Percentiles rank a stretch among this genome's conserved stretches.
Evolutionary conservation across 2,797 vertebrate species (phyloP).

Genomic region (Morelia viridis): DNA sequence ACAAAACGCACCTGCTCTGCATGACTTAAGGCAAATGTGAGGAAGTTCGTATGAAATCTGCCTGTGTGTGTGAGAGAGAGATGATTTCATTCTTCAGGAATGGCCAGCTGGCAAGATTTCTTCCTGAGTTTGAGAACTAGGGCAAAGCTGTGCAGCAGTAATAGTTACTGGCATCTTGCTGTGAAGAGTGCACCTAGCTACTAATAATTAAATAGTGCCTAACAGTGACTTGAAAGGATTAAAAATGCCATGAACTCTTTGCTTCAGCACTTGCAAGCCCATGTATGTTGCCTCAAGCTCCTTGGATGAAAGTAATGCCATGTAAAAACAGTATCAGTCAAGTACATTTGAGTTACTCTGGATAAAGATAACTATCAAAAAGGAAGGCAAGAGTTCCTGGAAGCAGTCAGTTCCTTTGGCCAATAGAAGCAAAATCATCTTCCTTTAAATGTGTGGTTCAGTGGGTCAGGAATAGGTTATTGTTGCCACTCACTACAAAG

Average conservation of each 20-base stretch:
- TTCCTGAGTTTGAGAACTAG: constrained; percentile 73
- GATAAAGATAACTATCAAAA: background rate
- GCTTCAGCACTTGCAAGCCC: constrained; percentile 1
- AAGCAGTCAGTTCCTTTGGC: background rate
- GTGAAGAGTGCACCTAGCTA: constrained; percentile 63
- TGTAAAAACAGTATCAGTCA: background rate
- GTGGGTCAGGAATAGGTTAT: background rate
- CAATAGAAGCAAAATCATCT: background rate
- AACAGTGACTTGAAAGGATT: constrained; percentile 27
- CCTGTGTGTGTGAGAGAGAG: constrained; percentile 81
- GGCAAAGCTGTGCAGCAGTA: constrained; percentile 68
- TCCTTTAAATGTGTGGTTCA: background rate
- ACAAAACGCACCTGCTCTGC: constrained; percentile 91
- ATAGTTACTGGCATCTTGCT: constrained; percentile 70
- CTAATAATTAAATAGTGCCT: constrained; percentile 59
- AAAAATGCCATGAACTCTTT: constrained; percentile 13
- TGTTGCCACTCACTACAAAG: background rate
- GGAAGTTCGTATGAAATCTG: constrained; percentile 88
- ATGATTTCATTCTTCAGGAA: constrained; percentile 80
- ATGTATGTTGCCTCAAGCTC: background rate
- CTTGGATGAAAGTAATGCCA: background rate
- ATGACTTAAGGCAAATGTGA: constrained; percentile 84
- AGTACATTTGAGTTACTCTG: background rate
- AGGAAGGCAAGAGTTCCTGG: background rate
- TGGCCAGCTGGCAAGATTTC: constrained; percentile 82